These are phyloP conservation scores for Phylloscopus trochilus DNA, from an alignment of 2,113 vertebrate genomes.

Conservation along the genomic window DNA sequence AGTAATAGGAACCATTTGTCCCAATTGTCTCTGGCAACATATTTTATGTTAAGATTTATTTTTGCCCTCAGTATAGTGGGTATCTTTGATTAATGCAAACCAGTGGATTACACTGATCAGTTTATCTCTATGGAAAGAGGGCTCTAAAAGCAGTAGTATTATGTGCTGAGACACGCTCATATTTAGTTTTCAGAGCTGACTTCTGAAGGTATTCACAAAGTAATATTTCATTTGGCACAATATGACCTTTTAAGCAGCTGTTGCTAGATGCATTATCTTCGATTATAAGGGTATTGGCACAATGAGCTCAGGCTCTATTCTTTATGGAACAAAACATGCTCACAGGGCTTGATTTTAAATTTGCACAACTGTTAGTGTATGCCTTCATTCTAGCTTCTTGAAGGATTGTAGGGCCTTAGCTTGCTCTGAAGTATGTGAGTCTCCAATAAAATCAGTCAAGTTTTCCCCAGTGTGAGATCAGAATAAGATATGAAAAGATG, in stretches of 20 bases:
- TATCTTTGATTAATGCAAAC: neutral
- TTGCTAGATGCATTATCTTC: neutral
- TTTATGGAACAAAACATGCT: neutral
- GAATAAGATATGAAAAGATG: neutral
- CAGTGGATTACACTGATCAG: neutral
- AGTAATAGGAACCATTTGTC: neutral
- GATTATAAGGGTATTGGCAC: neutral
- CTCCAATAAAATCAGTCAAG: neutral
- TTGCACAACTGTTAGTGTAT: neutral
- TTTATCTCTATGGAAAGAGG: neutral
- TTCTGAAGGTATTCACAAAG: neutral
- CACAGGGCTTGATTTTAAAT: neutral
- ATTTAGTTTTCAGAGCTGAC: neutral
- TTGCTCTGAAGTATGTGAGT: neutral
- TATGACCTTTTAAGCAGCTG: neutral
- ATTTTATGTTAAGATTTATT: neutral
- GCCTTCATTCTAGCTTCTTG: neutral
- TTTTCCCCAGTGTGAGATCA: neutral
- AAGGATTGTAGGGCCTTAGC: neutral
- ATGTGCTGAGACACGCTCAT: neutral
- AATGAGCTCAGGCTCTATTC: neutral
- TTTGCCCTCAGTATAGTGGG: neutral
- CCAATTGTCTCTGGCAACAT: neutral
- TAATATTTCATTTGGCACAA: neutral
- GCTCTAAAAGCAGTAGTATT: neutral